Evolutionary conservation across 2,888 invertebrate genomes (phyloP).

Genomic region (Erebia ligea): DNA sequence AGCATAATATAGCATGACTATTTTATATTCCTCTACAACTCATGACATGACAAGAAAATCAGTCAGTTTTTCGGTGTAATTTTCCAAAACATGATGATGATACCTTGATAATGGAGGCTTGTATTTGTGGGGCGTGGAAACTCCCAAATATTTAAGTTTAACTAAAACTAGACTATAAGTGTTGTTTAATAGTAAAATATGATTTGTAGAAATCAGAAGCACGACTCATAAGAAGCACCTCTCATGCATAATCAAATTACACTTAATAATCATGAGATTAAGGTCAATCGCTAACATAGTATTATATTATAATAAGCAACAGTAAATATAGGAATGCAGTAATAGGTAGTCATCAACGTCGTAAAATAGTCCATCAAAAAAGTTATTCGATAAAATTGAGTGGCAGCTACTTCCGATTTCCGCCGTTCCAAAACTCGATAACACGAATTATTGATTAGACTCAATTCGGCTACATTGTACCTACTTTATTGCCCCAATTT

Average conservation of each 20-base stretch:
- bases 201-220: too few species aligned
- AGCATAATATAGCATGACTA: too few species aligned
- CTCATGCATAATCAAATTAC: neutral
- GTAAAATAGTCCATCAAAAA: neutral
- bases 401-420: constrained; percentile 9
- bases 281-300: neutral
- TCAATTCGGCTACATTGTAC: constrained; percentile 2
- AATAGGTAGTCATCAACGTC: neutral
- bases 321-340: neutral
- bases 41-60: too few species aligned
- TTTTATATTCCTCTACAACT: too few species aligned
- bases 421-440: constrained; percentile 2
- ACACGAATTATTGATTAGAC: constrained; percentile 8
- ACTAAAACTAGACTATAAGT: too few species aligned
- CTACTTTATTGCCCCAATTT: constrained; percentile 17
- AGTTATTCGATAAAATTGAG: constrained; percentile 9
- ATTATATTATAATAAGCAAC: neutral
- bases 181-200: too few species aligned
- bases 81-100: too few species aligned
- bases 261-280: neutral
- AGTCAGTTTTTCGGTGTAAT: too few species aligned
- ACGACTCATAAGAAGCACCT: too few species aligned
- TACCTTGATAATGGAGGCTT: too few species aligned
- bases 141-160: too few species aligned
- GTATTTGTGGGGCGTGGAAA: too few species aligned